A percentile compares a stretch with the other conserved stretches of the same genome.
phyloP scores from a whole-genome alignment of 2,113 vertebrate species.

The Microtus ochrogaster region DNA sequence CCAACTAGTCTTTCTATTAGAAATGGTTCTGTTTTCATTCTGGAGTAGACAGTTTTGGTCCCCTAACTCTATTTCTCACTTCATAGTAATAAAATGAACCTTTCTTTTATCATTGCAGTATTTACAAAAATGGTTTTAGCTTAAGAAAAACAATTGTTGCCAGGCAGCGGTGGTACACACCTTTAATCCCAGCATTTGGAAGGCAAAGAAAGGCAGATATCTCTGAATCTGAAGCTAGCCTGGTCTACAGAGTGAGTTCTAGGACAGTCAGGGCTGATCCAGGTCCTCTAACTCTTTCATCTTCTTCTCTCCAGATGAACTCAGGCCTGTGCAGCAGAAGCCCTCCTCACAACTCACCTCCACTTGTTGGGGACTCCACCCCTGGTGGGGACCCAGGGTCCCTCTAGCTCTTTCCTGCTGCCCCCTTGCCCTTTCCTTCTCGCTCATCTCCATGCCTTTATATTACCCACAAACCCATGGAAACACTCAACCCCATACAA shows the following conservation, averaged over 20 bases:
- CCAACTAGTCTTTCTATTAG: background rate
- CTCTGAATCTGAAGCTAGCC: background rate
- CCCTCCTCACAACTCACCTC: background rate
- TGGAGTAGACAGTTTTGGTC: background rate
- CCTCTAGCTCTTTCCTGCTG: background rate
- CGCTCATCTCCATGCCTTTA: background rate
- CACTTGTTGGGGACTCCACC: background rate
- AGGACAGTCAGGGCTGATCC: background rate
- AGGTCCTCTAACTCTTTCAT: background rate
- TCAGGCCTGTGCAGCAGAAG: background rate
- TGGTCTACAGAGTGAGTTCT: background rate
- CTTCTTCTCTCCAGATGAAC: background rate
- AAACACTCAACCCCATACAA: no score
- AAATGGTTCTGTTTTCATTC: background rate
- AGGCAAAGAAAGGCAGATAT: background rate
- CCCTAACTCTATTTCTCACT: background rate
- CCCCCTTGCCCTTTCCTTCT: background rate
- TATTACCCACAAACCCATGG: background rate
- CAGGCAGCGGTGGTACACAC: background rate
- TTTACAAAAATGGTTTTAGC: background rate
- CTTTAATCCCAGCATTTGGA: background rate
- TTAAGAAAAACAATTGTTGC: background rate
- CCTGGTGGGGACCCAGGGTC: background rate
- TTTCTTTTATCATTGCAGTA: background rate
- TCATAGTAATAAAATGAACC: background rate